Evolutionary conservation across 92 coral and sea anemone genomes (phyloP), one percentile per base, ranked within the genome.

Genomic region (Heliopora coerulea): DNA sequence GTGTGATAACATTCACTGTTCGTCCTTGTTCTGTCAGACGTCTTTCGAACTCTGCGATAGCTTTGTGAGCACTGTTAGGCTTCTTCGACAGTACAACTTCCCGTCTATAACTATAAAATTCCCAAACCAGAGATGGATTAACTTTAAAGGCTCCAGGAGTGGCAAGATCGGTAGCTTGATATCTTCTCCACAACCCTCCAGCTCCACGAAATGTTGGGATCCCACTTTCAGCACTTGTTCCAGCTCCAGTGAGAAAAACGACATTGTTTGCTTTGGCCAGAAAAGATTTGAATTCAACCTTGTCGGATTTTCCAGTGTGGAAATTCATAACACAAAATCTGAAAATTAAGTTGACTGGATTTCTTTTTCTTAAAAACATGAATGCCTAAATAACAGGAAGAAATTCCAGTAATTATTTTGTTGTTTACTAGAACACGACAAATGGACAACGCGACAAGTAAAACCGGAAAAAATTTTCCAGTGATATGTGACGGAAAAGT

Each of bases 61-160:
- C 99, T 75, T 57, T 56, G 63, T 95, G 99, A 5, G 91, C 99
- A 8, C 89, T 82, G 80, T 90, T 95, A 39, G 99, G 99, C 50
- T 86, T 75, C 85, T 90, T 90, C 10, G 87, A 77, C 40, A 95
- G 72, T 12, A 88, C 97, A 49, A 95, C 88, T 63, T 95, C 96
- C 26, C 99, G 82, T 54, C 99, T 81, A 84, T 95, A 88, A 72
- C 97, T 90, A 56, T 95, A 95, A 73, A 95, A 95, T 84, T 95
- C 99, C 99, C 97, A 95, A 10, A 95, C 99, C n/a, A 95, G 83
- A 25, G 99, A 95, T 15, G 99, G 97, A 65, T 90, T 88, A 10
- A 68, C 56, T 6, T 32, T 5, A 73, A 95, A 95, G 8, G 99
- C 91, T 17, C 67, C 49, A 15, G 84, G 89, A 35, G 90, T 88